Evolutionary conservation across 2,797 vertebrate genomes (phyloP).

Genomic region (Orestias chungarensis): DNA sequence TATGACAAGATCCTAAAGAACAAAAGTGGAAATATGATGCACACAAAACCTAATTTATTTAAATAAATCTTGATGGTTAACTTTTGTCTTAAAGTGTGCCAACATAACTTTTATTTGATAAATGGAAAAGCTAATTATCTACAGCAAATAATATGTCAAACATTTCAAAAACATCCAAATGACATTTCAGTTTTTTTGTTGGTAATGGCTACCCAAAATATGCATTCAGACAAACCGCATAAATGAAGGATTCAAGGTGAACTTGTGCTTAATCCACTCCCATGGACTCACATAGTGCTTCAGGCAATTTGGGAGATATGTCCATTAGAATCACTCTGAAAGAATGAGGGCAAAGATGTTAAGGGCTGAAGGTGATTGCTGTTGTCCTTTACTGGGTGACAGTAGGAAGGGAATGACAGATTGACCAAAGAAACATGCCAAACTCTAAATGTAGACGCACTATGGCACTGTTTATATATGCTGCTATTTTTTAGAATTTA

Average conservation of each 20-base stretch:
- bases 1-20: too few relatives aligned
- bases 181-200: not conserved
- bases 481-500: slow-evolving; percentile 14
- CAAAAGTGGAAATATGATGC: not conserved
- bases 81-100: not conserved
- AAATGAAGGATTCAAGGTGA: slow-evolving; percentile 22
- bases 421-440: slow-evolving; percentile 1
- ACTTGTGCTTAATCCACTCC: not conserved
- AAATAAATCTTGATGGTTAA: not conserved
- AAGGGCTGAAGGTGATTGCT: slow-evolving; percentile 32
- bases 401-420: slow-evolving; percentile 20
- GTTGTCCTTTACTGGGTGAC: slow-evolving; percentile 37
- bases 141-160: not conserved
- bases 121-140: not conserved
- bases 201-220: not conserved
- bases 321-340: slow-evolving; percentile 43
- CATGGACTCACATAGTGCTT: not conserved
- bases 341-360: slow-evolving; percentile 24
- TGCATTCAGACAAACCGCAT: not conserved
- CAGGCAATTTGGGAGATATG: slow-evolving; percentile 35
- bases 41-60: not conserved
- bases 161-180: not conserved
- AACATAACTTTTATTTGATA: not conserved
- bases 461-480: slow-evolving; percentile 1
- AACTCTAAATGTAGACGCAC: slow-evolving; percentile 8